Evolutionary conservation across 2,797 vertebrate genomes (phyloP).

Genomic region (Ficedula albicollis): DNA sequence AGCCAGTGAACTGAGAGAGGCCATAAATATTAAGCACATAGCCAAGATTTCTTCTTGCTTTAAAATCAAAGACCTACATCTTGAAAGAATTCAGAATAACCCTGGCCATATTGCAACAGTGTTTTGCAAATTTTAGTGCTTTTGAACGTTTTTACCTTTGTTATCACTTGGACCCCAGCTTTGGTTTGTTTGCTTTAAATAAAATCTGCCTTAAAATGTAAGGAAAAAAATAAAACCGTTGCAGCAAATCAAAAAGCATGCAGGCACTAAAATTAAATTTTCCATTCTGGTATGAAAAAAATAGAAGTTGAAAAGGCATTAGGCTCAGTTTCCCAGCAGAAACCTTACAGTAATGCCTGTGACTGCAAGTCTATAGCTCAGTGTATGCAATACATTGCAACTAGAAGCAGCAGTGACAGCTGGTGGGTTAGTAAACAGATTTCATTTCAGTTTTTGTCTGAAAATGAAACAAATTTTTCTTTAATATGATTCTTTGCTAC

Average conservation of each 20-base stretch:
- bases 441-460: constrained; percentile 73
- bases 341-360: constrained; percentile 33
- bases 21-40: not conserved
- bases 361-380: constrained; percentile 10
- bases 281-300: constrained; percentile 26
- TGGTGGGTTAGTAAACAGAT: constrained; percentile 74
- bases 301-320: constrained; percentile 58
- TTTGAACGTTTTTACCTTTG: not conserved
- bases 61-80: not conserved
- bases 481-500: constrained; percentile 62
- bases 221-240: fast-evolving
- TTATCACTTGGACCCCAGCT: not conserved
- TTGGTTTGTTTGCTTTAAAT: constrained; percentile 24
- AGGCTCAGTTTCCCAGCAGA: constrained; percentile 44
- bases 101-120: not conserved
- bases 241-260: constrained; percentile 14
- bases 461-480: constrained; percentile 70
- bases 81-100: not conserved
- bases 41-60: not conserved
- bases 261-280: constrained; percentile 41
- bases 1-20: not conserved
- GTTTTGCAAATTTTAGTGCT: not conserved
- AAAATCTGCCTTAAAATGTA: not conserved
- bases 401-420: constrained; percentile 71
- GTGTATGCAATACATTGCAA: constrained; percentile 28